phyloP scores from a whole-genome alignment of 2,888 invertebrate genomes.

The Graphium colonna region DNA sequence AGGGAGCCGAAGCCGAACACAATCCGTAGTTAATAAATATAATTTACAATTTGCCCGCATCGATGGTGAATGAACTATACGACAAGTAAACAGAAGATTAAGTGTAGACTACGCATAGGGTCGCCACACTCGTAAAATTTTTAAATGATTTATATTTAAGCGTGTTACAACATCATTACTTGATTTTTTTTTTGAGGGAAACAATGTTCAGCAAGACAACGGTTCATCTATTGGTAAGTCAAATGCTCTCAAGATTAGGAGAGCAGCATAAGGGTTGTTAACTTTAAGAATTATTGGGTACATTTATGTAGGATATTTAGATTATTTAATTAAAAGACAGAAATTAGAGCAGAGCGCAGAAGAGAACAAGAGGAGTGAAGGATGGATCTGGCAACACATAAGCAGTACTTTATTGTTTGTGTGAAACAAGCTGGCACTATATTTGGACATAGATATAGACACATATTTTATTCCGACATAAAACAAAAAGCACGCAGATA shows the following conservation, averaged over 20 bases:
- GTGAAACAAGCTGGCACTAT: too few species aligned
- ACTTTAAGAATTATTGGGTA: not conserved
- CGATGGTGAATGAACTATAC: constrained; percentile 17
- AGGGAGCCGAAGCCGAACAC: constrained; percentile 3
- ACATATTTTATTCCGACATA: too few species aligned
- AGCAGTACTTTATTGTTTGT: too few species aligned
- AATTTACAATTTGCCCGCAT: constrained; percentile 19
- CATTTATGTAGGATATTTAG: not conserved
- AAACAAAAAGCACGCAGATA: too few species aligned
- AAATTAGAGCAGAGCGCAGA: not conserved
- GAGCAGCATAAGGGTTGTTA: too few species aligned
- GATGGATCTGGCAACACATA: too few species aligned
- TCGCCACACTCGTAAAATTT: not conserved
- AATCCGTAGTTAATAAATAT: constrained; percentile 15
- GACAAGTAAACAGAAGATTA: constrained; percentile 22
- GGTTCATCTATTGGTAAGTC: too few species aligned
- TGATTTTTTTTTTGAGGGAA: not conserved
- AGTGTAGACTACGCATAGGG: constrained; percentile 17
- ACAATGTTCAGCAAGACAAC: not conserved
- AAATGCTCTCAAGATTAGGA: too few species aligned
- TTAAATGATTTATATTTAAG: not conserved
- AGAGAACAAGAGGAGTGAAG: too few species aligned
- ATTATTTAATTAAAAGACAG: not conserved
- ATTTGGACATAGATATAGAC: too few species aligned
- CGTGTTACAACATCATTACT: not conserved